Evolutionary conservation across 2,797 vertebrate species (phyloP), one percentile per base, ranked within the genome.

Genomic region (Allobates femoralis): DNA sequence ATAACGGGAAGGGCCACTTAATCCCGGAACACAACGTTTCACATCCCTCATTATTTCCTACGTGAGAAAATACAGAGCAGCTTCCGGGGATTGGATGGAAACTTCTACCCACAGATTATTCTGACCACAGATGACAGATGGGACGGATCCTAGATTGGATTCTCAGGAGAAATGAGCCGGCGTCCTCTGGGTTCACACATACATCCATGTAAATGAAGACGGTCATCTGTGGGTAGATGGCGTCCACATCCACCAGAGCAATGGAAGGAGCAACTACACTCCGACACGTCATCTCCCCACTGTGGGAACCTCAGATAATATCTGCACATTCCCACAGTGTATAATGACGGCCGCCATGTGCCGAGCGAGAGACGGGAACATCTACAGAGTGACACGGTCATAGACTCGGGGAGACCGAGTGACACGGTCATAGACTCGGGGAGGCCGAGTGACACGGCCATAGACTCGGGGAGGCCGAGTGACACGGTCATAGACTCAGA

Each of bases 241-340:
- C 18, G 2, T 41, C 67, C 16, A 19, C 18, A 53, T 32, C 1
- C 6, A 73, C 3, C 11, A 50, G 37, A 14, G 21, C 6, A 34
- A n/a, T 0, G 11, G 46, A 1, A 73, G 69, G 37, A 16, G 46
- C 37, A 15, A 46, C 37, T 32, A 67, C 5, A 3, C 26, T 28
- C 12, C 5, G 64, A 34, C 5, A 23, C 4, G 67, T n/a, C 6
- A 69, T 69, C 26, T 16, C 30, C 12, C 30, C 3, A 5, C 30
- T 41, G 34, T 51, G 79, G 16, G 41, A 80, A 80, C 4, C 37
- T 16, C n/a, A 53, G 46, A 53, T 69, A 12, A 23, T 55, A 81
- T 81, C 79, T 81, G 46, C 14, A 32, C 62, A 32, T 81, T 81
- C 79, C 64, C 79, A 81, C 64, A 34, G 28, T 53, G 64, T 53